A percentile compares a stretch with the other conserved stretches of the same genome.
phyloP scores from a whole-genome alignment of 2,888 invertebrate species.

The Meghimatium bilineatum region DNA sequence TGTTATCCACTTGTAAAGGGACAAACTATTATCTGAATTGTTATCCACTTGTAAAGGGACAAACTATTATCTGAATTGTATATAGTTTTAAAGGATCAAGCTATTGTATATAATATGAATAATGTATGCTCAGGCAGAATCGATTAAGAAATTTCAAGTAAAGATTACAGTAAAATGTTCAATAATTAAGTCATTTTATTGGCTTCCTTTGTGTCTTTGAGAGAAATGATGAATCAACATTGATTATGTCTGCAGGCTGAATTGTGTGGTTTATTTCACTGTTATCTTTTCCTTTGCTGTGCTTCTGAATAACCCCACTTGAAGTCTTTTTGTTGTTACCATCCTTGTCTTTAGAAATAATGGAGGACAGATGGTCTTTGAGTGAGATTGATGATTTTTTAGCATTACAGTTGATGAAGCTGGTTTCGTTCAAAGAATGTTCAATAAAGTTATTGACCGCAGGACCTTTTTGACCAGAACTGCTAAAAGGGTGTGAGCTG shows the following conservation, averaged over 20 bases:
- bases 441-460: conserved; percentile 3
- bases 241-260: neutral
- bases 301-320: neutral
- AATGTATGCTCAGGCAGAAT: too few species aligned
- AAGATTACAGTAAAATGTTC: too few species aligned
- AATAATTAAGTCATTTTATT: neutral
- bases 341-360: conserved; percentile 46
- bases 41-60: too few species aligned
- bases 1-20: too few species aligned
- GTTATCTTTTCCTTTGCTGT: neutral
- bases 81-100: too few species aligned
- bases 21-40: too few species aligned
- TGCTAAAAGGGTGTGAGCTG: neutral
- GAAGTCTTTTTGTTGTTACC: conserved; percentile 15
- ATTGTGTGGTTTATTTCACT: neutral
- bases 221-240: neutral
- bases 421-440: conserved; percentile 23
- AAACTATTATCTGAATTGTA: too few species aligned
- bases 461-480: neutral
- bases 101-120: too few species aligned
- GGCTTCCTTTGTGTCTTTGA: neutral
- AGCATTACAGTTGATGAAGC: neutral
- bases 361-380: conserved; percentile 48
- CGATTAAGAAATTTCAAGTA: too few species aligned
- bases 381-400: conserved; percentile 45